A percentile compares a stretch with the other conserved stretches of the same genome.
These are phyloP conservation scores for Drosophila macrospina DNA, from an alignment of 2,888 invertebrate species.

Conservation along the genomic window DNA sequence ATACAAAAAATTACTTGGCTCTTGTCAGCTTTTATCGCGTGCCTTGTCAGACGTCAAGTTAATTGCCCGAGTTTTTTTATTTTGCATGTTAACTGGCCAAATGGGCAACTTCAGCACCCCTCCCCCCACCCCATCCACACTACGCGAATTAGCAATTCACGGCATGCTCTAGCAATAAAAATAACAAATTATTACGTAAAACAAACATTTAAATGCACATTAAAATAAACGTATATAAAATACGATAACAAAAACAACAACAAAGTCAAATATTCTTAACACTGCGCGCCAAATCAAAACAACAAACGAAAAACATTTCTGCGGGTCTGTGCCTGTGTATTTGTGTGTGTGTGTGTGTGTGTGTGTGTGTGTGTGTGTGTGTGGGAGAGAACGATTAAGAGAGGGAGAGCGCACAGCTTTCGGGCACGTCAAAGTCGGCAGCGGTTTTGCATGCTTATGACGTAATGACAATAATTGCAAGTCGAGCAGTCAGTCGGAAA, in stretches of 20 bases:
- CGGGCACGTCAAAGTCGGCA: slow-evolving; percentile 20
- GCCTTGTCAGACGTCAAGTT: slow-evolving; percentile 52
- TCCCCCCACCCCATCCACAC: background rate
- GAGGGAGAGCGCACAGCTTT: slow-evolving; percentile 26
- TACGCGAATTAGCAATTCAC: slow-evolving; percentile 54
- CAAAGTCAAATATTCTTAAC: slow-evolving; percentile 25
- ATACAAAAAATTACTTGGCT: slow-evolving; percentile 28
- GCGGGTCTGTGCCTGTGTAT: slow-evolving; percentile 5
- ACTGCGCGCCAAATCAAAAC: slow-evolving; percentile 63
- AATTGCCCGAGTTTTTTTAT: slow-evolving; percentile 41
- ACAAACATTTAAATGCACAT: slow-evolving; percentile 62
- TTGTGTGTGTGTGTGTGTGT: slow-evolving; percentile 3
- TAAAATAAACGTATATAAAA: slow-evolving; percentile 41
- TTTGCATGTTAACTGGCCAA: slow-evolving; percentile 45
- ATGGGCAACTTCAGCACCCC: slow-evolving; percentile 1
- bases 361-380: slow-evolving; percentile 4
- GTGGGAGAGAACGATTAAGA: slow-evolving; percentile 7
- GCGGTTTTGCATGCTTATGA: slow-evolving; percentile 60
- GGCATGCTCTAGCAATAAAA: slow-evolving; percentile 65
- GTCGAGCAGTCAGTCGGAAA: slow-evolving; percentile 15
- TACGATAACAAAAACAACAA: slow-evolving; percentile 11
- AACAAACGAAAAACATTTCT: slow-evolving; percentile 22
- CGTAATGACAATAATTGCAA: slow-evolving; percentile 69
- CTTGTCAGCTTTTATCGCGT: slow-evolving; percentile 51
- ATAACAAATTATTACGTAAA: slow-evolving; percentile 67